phyloP scores from a whole-genome alignment of 2,797 vertebrate species.

The Gallinago solitaria region DNA sequence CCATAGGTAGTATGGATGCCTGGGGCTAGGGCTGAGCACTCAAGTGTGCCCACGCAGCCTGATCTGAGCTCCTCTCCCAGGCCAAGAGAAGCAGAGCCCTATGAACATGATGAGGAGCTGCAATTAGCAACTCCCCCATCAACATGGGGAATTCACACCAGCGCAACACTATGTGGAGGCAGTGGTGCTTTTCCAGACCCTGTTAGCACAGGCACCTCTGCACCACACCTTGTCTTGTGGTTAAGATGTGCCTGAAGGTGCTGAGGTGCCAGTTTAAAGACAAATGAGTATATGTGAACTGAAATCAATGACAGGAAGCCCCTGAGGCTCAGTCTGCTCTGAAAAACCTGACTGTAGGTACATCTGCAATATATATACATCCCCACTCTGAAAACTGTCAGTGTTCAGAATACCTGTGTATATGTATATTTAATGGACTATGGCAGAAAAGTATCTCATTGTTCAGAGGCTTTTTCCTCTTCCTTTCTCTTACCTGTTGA shows the following conservation, averaged over 20 bases:
- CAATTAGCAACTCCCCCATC: background rate
- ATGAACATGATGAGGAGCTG: background rate
- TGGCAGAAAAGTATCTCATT: background rate
- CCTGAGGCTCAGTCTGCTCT: background rate
- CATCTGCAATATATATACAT: accelerated
- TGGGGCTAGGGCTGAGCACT: background rate
- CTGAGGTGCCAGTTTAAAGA: background rate
- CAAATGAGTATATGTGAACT: accelerated
- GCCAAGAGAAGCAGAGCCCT: background rate
- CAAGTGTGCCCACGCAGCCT: accelerated
- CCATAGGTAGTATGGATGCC: background rate
- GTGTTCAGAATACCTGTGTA: background rate
- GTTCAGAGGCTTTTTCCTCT: background rate
- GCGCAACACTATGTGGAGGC: accelerated
- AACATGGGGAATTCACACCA: background rate
- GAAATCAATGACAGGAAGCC: background rate
- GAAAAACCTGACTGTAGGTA: background rate
- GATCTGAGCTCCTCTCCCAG: background rate
- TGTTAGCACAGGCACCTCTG: background rate
- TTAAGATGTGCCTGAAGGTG: background rate
- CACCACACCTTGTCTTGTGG: accelerated
- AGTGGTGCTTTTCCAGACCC: background rate
- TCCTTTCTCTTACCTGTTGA: background rate
- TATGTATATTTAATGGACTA: background rate
- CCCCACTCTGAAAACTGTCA: background rate